Evolutionary conservation across 2,113 vertebrate genomes (phyloP), one percentile per base, ranked within the genome.

Genomic region (Siniperca chuatsi): DNA sequence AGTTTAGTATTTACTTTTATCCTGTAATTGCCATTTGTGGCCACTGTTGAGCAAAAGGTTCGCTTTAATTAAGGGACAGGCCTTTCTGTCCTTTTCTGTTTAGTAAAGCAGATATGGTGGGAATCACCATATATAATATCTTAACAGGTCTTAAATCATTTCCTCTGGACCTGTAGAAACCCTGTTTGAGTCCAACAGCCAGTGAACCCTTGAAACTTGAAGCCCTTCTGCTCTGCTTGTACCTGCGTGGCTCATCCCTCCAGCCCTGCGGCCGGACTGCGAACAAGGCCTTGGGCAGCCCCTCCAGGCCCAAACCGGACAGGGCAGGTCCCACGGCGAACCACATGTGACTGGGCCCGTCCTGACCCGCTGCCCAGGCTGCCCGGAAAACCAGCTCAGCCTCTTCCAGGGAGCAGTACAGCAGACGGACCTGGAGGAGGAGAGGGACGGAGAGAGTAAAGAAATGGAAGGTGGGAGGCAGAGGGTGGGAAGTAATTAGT

Each of bases 351-450:
- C 97, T 97, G 1, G 97, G 96, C 0, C 97, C 97, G 0, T 97
- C 94, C 68, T 98, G 95, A 8, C 97, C 97, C 0, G 97, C 95
- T 0, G 96, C 97, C 67, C 94, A 96, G 0, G 98, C 98, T 0
- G 97, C 97, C 8, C 93, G 93, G 90, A 99, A 98, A 3, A 99
- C 92, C 2, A 96, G 88, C 86, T 97, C 97, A 0, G 97, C 97
- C 78, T 99, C 97, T 58, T 99, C 97, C 0, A 97, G 94, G 1
- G 97, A 97, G 65, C 97, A 99, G 90, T 98, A 99, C 73, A 99
- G 97, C 79, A 98, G 96, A 8, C 97, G 97, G 72, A 98, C 97
- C 93, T 96, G 86, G 4, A 61, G 62, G 42, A 21, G 16, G 15
- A 42, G 21, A 25, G 29, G 64, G n/a, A 62, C 9, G 25, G 18